A percentile compares a stretch with the other conserved stretches of the same genome.
Conservation (phyloP, 2,888 invertebrate species). For the Frankliniella fusca region DNA sequence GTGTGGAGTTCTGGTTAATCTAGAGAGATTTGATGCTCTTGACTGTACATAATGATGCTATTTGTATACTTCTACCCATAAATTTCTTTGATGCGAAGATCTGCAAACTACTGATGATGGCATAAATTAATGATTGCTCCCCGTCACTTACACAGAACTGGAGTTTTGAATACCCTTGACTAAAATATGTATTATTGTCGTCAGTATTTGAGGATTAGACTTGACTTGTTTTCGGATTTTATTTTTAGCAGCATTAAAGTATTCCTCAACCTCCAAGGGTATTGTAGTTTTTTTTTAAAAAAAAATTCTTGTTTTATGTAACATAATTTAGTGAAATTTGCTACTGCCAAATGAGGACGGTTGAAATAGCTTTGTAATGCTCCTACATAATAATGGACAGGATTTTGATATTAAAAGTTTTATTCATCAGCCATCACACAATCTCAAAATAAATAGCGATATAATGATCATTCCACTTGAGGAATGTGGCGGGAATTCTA, state of each 20-base stretch:
- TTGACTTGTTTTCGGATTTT: not conserved
- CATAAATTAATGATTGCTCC: not conserved
- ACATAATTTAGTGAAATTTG: too few species aligned
- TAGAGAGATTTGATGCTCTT: not conserved
- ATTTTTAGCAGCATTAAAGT: not conserved
- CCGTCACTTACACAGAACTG: not conserved
- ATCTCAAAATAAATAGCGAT: slow-evolving; percentile 2
- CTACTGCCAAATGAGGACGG: too few species aligned
- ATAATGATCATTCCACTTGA: not conserved
- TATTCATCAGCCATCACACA: slow-evolving; percentile 5
- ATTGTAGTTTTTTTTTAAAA: not conserved
- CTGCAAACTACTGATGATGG: not conserved
- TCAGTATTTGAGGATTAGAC: not conserved
- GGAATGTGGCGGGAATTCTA: slow-evolving; percentile 4
- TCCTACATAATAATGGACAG: too few species aligned
- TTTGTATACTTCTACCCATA: not conserved
- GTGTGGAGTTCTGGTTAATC: not conserved
- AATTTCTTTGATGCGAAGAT: not conserved
- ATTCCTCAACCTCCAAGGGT: not conserved
- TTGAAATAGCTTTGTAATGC: too few species aligned
- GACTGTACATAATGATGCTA: not conserved
- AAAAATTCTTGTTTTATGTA: too few species aligned
- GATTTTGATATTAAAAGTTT: not conserved
- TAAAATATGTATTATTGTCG: not conserved
- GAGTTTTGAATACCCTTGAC: not conserved